Base-by-base conservation (phyloP, 2,888 invertebrate species). In the Philhelius pedissequus region DNA sequence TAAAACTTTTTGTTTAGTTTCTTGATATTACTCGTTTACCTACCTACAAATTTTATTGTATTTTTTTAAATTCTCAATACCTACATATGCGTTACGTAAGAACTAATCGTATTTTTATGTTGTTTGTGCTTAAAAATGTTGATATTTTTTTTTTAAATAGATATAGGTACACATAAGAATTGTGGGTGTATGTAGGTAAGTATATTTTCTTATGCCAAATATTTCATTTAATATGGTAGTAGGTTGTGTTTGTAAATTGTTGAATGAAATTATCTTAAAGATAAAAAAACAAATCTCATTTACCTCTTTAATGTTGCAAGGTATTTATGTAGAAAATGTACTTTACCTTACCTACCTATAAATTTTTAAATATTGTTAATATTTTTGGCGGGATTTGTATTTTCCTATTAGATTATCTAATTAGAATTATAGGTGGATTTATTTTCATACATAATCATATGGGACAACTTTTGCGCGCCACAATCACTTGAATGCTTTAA, bases 1-100 rank as follows among this genome's bases (percentile, higher is more conserved):
- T 70, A 6, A 69, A 56, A 56, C 8, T 52, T 79, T 58, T 73
- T 78, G 62, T 43, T 74, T 64, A 48, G 48, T 32, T 64, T 64
- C 48, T 22, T 27, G 30, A 62, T 62, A 62, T 27, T n/a, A n/a
- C n/a, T n/a, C n/a, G n/a, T n/a, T n/a, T n/a, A n/a, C n/a, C n/a
- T n/a, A n/a, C n/a, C n/a, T n/a, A n/a, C n/a, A n/a, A n/a, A n/a
- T n/a, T 62, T 62, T 35, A 18, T 56, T 32, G n/a, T 38, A 18
- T 54, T 27, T 22, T 30, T 52, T 52, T 9, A n/a, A n/a, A n/a
- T n/a, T n/a, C n/a, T n/a, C n/a, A n/a, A n/a, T n/a, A n/a, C n/a
- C n/a, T n/a, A n/a, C n/a, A n/a, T n/a, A n/a, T 38, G 54, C 30
- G 64, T 64, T 64, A 64, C 48, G 64, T 48, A 64, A 64, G 32